phyloP scores from a whole-genome alignment of 2,797 vertebrate genomes.

The Knipowitschia caucasica region DNA sequence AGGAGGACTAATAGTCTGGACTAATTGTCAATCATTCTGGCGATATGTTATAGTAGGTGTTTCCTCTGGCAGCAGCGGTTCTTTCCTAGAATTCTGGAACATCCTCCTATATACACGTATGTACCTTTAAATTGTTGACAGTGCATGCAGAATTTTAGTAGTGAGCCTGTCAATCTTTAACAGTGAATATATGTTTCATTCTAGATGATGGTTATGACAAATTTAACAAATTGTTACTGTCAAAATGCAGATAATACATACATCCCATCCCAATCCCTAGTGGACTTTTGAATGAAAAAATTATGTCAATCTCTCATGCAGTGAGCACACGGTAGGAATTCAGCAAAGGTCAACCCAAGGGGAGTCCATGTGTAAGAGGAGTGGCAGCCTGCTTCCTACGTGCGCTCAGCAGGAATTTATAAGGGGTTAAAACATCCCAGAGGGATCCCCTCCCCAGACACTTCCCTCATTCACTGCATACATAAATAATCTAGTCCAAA shows the following conservation, averaged over 20 bases:
- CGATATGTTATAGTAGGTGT: too few species aligned
- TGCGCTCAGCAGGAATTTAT: slow-evolving; percentile 57
- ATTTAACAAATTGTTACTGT: too few species aligned
- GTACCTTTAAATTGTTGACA: too few species aligned
- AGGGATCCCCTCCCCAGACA: slow-evolving; percentile 58
- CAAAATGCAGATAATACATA: background rate
- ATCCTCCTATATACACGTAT: too few species aligned
- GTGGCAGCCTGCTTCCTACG: slow-evolving; percentile 50
- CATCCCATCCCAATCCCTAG: slow-evolving; percentile 22
- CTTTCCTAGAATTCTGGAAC: too few species aligned
- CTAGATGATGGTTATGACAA: too few species aligned
- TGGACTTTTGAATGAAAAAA: slow-evolving; percentile 23
- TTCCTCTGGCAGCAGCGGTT: too few species aligned
- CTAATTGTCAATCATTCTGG: too few species aligned
- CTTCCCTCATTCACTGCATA: slow-evolving; percentile 52
- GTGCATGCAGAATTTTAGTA: too few species aligned
- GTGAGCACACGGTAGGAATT: slow-evolving; percentile 15
- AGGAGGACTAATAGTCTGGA: too few species aligned
- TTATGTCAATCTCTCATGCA: slow-evolving; percentile 15
- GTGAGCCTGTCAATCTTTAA: too few species aligned
- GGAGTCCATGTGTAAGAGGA: slow-evolving; percentile 18
- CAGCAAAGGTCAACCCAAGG: slow-evolving; percentile 50
- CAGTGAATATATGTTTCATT: too few species aligned
- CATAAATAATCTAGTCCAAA: slow-evolving; percentile 66
- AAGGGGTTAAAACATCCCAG: slow-evolving; percentile 64